Percentiles rank a stretch among this genome's conserved stretches.
Conservation (phyloP, 2,797 vertebrate genomes). For the Tadarida brasiliensis region DNA sequence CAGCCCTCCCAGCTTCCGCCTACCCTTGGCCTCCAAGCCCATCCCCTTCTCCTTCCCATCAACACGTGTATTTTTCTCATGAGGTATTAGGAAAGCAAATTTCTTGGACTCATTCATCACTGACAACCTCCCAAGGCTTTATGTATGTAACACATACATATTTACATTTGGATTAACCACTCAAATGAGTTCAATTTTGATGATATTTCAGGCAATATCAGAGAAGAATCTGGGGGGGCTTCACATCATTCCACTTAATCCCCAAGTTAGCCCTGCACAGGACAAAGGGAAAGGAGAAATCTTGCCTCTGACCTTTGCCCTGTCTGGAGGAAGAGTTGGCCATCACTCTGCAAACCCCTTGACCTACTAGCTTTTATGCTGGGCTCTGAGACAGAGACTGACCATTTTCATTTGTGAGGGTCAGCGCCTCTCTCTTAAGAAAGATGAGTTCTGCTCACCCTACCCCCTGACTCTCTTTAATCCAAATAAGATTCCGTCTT, state of each 20-base stretch:
- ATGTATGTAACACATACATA: not conserved
- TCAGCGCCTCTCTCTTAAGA: not conserved
- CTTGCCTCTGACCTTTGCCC: not conserved
- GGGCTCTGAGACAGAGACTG: not conserved
- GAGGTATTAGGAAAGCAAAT: not conserved
- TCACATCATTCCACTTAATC: not conserved
- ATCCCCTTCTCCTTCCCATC: not conserved
- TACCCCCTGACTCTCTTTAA: not conserved
- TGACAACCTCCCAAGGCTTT: not conserved
- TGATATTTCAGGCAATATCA: slow-evolving; percentile 15
- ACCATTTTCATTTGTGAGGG: not conserved
- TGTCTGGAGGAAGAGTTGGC: not conserved
- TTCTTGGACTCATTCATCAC: slow-evolving; percentile 27
- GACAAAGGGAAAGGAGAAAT: not conserved
- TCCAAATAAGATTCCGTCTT: not conserved
- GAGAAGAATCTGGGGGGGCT: not conserved
- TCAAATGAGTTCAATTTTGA: not conserved
- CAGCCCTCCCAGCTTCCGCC: not conserved
- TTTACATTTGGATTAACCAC: not conserved
- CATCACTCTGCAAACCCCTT: not conserved
- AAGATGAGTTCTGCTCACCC: slow-evolving; percentile 15
- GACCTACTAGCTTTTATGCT: not conserved
- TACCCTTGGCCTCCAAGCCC: not conserved
- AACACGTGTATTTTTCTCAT: not conserved
- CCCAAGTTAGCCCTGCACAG: not conserved